These are phyloP conservation scores for Vanessa atalanta DNA, from an alignment of 1,140 invertebrate species.

Conservation along the genomic window DNA sequence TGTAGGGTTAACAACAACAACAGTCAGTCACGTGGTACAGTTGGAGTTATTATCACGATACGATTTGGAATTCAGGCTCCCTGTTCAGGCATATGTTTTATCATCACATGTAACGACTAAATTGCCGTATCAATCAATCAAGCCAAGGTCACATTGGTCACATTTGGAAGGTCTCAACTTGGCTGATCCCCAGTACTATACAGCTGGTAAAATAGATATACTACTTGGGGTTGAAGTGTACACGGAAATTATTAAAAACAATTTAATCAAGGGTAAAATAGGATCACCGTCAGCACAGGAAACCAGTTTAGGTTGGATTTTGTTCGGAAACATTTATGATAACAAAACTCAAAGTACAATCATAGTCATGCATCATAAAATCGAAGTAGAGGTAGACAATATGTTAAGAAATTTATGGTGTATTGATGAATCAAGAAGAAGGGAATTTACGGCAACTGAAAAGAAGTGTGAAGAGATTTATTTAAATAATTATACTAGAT, in stretches of 20 bases:
- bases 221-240: neutral
- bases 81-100: too few species aligned
- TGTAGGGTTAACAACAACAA: neutral
- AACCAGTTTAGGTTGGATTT: constrained; percentile 1
- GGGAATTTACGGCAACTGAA: neutral
- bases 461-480: constrained; percentile 9
- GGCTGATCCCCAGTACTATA: neutral
- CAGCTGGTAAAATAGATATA: neutral
- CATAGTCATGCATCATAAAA: neutral
- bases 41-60: neutral
- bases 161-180: neutral
- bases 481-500: neutral
- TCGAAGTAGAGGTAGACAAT: constrained; percentile 7
- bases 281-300: neutral
- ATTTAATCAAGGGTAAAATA: constrained; percentile 1
- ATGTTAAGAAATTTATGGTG: constrained; percentile 7
- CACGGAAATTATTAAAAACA: neutral
- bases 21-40: neutral
- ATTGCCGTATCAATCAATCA: too few species aligned
- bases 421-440: neutral
- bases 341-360: neutral
- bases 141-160: too few species aligned
- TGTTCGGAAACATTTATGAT: neutral
- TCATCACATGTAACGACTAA: too few species aligned
- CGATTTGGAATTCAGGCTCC: neutral